Evolutionary conservation across 2,797 vertebrate genomes (phyloP).

Genomic region (Urosaurus nigricauda): DNA sequence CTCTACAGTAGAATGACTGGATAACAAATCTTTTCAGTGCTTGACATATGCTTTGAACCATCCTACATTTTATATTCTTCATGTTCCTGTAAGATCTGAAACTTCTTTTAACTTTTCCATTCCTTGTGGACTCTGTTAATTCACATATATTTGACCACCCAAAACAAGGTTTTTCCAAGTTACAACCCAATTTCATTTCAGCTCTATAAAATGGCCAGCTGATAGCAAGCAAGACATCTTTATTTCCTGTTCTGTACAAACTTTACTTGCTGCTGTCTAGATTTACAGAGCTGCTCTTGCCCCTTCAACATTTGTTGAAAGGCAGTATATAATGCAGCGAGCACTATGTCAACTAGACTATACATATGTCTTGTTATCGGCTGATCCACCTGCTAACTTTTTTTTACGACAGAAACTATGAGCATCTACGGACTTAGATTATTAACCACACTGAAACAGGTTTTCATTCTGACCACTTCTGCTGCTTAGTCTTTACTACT

Average conservation of each 20-base stretch:
- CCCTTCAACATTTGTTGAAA: conserved; percentile 12
- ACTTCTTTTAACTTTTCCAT: conserved; percentile 19
- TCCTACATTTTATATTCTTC: conserved; percentile 6
- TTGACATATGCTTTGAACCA: neutral
- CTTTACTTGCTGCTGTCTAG: conserved; percentile 1
- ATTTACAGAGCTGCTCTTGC: conserved; percentile 27
- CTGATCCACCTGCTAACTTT: neutral
- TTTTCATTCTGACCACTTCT: neutral
- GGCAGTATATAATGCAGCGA: neutral
- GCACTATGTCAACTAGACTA: neutral
- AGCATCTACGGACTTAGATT: conserved; percentile 6
- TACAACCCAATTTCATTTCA: conserved; percentile 29
- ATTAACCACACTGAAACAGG: neutral
- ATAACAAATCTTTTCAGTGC: conserved; percentile 15
- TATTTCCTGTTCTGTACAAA: conserved; percentile 13
- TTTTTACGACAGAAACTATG: neutral
- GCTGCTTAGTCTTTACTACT: neutral
- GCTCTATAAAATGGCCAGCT: conserved; percentile 19
- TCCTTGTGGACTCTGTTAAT: neutral
- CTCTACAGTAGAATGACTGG: neutral
- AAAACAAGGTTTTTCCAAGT: conserved; percentile 9
- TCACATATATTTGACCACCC: conserved; percentile 5
- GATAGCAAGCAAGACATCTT: conserved; percentile 28
- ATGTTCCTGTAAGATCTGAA: neutral
- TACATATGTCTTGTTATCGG: neutral